Conservation (phyloP, 2,797 vertebrate species). For the Pangasius krempfi region DNA sequence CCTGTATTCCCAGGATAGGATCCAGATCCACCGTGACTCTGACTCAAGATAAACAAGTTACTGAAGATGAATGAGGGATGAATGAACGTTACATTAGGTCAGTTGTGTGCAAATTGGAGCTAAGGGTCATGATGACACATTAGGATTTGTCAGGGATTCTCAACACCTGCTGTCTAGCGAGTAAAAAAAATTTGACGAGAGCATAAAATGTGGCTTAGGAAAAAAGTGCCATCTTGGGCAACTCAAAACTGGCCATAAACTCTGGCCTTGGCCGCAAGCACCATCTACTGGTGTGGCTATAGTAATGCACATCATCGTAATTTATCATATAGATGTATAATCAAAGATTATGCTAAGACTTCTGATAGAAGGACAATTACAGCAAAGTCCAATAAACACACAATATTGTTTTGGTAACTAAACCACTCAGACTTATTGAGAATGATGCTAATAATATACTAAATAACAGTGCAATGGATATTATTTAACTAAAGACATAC, state of each 20-base stretch:
- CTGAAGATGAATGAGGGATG: background rate
- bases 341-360: background rate
- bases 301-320: background rate
- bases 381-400: background rate
- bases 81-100: background rate
- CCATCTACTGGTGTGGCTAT: slow-evolving; percentile 39
- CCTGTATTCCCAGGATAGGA: too few species aligned
- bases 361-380: background rate
- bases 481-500: background rate
- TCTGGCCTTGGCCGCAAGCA: background rate
- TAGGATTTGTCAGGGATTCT: background rate
- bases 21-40: background rate
- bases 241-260: background rate
- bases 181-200: background rate
- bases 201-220: background rate
- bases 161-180: background rate
- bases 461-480: background rate
- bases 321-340: background rate
- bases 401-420: background rate
- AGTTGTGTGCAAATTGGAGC: background rate
- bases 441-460: background rate
- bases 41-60: background rate
- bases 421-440: background rate
- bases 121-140: background rate
- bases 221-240: background rate